Evolutionary conservation across 1,140 invertebrate species (phyloP).

Genomic region (Drosophila cardini): DNA sequence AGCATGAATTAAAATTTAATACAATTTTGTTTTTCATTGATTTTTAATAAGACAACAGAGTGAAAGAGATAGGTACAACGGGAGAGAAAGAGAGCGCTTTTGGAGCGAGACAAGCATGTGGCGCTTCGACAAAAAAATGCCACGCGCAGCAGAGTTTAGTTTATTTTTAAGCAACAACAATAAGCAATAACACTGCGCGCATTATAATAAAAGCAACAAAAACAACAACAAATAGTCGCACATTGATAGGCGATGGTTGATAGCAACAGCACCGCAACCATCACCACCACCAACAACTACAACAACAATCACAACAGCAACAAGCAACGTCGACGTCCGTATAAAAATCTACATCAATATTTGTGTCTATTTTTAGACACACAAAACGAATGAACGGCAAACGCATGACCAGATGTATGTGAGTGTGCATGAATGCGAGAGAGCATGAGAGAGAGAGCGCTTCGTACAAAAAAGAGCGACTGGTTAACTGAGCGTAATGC

Average conservation of each 20-base stretch:
- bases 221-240: slow-evolving; percentile 69
- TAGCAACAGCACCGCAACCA: slow-evolving; percentile 63
- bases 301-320: slow-evolving; percentile 37
- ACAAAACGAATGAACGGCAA: slow-evolving; percentile 62
- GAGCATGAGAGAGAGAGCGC: slow-evolving; percentile 9
- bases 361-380: slow-evolving; percentile 83
- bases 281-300: slow-evolving; percentile 33
- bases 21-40: slow-evolving; percentile 64
- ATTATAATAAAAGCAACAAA: slow-evolving; percentile 73
- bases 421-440: slow-evolving; percentile 12
- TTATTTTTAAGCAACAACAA: slow-evolving; percentile 83
- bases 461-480: background rate
- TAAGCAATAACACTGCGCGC: slow-evolving; percentile 53
- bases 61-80: slow-evolving; percentile 20
- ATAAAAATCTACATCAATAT: slow-evolving; percentile 82
- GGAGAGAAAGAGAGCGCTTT: background rate
- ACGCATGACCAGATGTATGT: slow-evolving; percentile 66
- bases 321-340: slow-evolving; percentile 52
- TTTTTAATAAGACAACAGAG: slow-evolving; percentile 60
- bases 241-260: slow-evolving; percentile 79
- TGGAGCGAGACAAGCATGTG: slow-evolving; percentile 16
- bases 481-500: slow-evolving; percentile 12
- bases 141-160: slow-evolving; percentile 78
- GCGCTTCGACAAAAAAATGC: slow-evolving; percentile 56
- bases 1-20: slow-evolving; percentile 71